phyloP scores from a whole-genome alignment of 2,888 invertebrate genomes.

The Diarsia mendica region DNA sequence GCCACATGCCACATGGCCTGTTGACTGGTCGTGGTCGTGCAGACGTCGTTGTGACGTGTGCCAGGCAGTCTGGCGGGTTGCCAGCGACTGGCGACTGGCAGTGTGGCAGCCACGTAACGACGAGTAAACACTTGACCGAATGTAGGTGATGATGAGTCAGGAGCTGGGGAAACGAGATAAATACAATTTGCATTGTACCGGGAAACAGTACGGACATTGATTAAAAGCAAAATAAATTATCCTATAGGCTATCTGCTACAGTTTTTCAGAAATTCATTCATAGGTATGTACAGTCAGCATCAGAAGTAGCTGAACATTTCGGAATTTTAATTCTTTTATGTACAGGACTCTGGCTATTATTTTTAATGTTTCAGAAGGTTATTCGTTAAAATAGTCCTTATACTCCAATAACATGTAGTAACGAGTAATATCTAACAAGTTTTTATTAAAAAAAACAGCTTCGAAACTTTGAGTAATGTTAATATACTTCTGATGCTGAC shows the following conservation, averaged over 20 bases:
- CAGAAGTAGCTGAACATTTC: too few species aligned
- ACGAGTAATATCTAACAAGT: too few species aligned
- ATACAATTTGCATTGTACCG: conserved; percentile 1
- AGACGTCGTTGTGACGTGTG: conserved; percentile 49
- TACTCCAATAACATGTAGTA: too few species aligned
- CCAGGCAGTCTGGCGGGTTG: conserved; percentile 47
- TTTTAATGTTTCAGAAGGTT: too few species aligned
- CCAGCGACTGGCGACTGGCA: conserved; percentile 52
- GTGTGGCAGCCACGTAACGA: conserved; percentile 45
- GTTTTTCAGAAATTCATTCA: not conserved
- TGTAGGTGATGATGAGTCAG: conserved; percentile 54
- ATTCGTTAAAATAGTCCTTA: too few species aligned
- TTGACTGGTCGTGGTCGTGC: not conserved
- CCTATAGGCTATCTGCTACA: not conserved
- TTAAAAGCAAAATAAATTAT: not conserved
- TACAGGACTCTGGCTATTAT: too few species aligned
- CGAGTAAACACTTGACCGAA: conserved; percentile 46
- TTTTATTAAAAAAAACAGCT: too few species aligned
- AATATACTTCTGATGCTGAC: too few species aligned
- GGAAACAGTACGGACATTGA: not conserved
- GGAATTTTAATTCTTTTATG: too few species aligned
- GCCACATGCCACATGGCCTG: conserved; percentile 28
- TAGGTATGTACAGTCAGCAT: too few species aligned
- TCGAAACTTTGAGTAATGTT: too few species aligned
- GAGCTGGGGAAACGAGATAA: not conserved